These are phyloP conservation scores for Xanthia togata DNA, from an alignment of 2,888 invertebrate genomes.

Conservation along the genomic window DNA sequence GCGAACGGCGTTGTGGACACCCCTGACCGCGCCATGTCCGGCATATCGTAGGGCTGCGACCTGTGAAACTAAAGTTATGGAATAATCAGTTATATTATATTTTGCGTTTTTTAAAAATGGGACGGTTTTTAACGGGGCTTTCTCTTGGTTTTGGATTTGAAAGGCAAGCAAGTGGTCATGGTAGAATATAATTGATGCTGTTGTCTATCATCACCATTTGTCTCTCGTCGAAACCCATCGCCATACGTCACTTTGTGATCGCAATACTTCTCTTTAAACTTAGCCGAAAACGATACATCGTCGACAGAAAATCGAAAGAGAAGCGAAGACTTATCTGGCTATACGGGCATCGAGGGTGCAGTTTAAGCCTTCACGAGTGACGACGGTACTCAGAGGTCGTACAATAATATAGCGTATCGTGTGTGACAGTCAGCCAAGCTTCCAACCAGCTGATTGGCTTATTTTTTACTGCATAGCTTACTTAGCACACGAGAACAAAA, in stretches of 20 bases:
- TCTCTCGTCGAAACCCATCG: background rate
- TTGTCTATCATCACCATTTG: background rate
- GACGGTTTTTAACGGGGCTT: background rate
- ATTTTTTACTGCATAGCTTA: background rate
- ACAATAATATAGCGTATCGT: too few species aligned
- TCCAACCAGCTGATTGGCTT: background rate
- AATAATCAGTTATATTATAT: background rate
- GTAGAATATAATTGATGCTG: background rate
- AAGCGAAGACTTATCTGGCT: background rate
- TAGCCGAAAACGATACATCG: background rate
- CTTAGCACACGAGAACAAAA: background rate
- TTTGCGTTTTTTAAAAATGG: background rate
- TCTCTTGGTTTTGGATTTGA: background rate
- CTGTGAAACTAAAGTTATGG: background rate
- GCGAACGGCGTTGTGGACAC: slow-evolving; percentile 59
- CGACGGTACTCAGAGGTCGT: background rate
- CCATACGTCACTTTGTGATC: background rate
- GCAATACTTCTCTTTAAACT: background rate
- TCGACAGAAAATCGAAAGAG: background rate
- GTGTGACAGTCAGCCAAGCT: background rate
- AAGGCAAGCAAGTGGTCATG: background rate
- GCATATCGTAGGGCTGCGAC: slow-evolving; percentile 48
- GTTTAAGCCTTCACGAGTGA: background rate
- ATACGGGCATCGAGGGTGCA: background rate
- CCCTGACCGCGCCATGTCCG: slow-evolving; percentile 64